Evolutionary conservation across 2,797 vertebrate species (phyloP), one percentile per base, ranked within the genome.

Genomic region (Poeciliopsis turneri): DNA sequence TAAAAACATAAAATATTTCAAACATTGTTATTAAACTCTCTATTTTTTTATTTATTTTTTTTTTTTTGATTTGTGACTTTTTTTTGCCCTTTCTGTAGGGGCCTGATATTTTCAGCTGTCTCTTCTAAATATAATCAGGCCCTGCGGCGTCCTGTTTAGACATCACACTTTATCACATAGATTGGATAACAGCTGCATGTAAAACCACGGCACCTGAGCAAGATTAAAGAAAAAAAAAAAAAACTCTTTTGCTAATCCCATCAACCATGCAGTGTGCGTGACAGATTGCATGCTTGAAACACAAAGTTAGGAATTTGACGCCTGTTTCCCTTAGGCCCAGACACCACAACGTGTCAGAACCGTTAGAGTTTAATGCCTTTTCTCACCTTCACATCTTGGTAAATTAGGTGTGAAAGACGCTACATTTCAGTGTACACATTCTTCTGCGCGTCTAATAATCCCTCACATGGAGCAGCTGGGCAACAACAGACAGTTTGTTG

Each of bases 231-330:
- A 39, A 39, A 39, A 39, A 39, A 74, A 13, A 10, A 12, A 2
- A 2, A 9, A 0, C 20, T 8, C 23, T 30, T 64, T 41, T 33
- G 64, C 61, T 4, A 51, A 9, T 64, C 45, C 23, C 68, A 12
- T 66, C 18, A 47, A 25, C 9, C 12, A 66, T 11, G 36, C n/a
- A 12, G 4, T 45, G 49, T 74, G 43, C 20, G 13, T 77, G 82
- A 74, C 59, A 74, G 57, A 30, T 12, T 75, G 69, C 12, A 25
- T 64, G 10, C 16, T 28, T 57, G 36, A 16, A 81, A 68, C 16
- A n/a, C 36, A 59, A 23, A 61, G 15, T 16, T 70, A 23, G 1
- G 7, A 75, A 59, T 74, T 64, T 70, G 12, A 80, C 20, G 7
- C 49, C 2, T 59, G 23, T 1, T 11, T 6, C 72, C 78, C 78